Conservation (phyloP, 53 echinoderm and acorn worm genomes). For the Apostichopus leukothele region DNA sequence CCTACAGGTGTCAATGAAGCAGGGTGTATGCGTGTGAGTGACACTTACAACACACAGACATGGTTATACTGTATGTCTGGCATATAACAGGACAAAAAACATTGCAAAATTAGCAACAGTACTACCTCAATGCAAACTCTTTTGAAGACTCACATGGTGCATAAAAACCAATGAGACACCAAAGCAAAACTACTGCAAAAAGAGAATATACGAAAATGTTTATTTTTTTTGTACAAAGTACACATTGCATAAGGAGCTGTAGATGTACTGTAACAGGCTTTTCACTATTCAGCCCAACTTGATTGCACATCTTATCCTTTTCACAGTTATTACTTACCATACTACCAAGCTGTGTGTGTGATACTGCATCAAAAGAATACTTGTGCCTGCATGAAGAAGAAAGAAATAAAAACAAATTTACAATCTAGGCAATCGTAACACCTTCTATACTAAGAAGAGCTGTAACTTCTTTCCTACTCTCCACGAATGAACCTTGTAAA, state of each 20-base stretch:
- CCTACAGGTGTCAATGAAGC: background rate
- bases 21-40: background rate
- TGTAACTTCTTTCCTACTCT: too few species aligned
- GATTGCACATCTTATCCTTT: background rate
- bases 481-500: too few species aligned
- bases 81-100: background rate
- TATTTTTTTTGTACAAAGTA: too few species aligned
- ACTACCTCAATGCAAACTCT: background rate
- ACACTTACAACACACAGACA: too few species aligned
- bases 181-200: too few species aligned
- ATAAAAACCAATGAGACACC: background rate
- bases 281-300: background rate
- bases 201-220: too few species aligned
- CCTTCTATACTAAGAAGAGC: too few species aligned
- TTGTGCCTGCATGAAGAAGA: slow-evolving; percentile 61
- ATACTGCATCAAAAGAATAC: slow-evolving; percentile 73
- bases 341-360: slow-evolving; percentile 67
- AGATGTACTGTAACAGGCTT: too few species aligned
- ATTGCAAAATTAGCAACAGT: background rate
- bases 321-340: slow-evolving; percentile 55
- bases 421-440: too few species aligned
- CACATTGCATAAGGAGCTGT: too few species aligned
- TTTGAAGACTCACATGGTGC: too few species aligned
- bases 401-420: background rate
- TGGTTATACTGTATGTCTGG: too few species aligned